Base-by-base conservation (phyloP, 2,888 invertebrate genomes). In the Phymatocera aterrima region DNA sequence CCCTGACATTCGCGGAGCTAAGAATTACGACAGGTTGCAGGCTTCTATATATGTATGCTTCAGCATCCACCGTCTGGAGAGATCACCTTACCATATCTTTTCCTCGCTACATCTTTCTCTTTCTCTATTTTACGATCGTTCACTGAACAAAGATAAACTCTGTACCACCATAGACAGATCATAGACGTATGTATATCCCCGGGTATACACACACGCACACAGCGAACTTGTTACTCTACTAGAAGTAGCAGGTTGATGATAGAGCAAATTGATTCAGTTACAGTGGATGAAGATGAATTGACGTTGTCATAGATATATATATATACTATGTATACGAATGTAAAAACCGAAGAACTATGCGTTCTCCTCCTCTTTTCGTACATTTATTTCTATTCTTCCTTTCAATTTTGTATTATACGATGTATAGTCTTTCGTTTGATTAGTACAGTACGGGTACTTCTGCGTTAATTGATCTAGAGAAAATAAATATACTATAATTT, bases 1-100 rank as follows among this genome's bases (percentile, higher is more conserved):
- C 75, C 75, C 75, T 75, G 75, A 75, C 75, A 75, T 75, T 75
- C 60, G 75, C 57, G 18, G 31, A 6, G 43, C 5, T 28, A 51
- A 72, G 72, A 72, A 51, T 72, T 72, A 34, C 72, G 48, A 72
- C 72, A 72, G 48, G 72, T 72, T 51, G 68, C 40, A 48, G 60
- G 5, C n/a, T n/a, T n/a, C n/a, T n/a, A n/a, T n/a, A n/a, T n/a
- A n/a, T 43, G n/a, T 70, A 46, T 31, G 28, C 70, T n/a, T 12
- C 21, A 18, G 28, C 46, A 28, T 18, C 70, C 15, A 24, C 10
- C 60, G 34, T 37, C 64, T 3, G n/a, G 40, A 40, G 40, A 51
- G 48, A 51, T 51, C 51, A 72, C 72, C 48, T 72, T 51, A 51
- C 48, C 51, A 72, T 51, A 18, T 48, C 28, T 72, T 51, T 48